A percentile compares a stretch with the other conserved stretches of the same genome.
Conservation (phyloP, 2,888 invertebrate genomes). For the Melanostoma scalare region DNA sequence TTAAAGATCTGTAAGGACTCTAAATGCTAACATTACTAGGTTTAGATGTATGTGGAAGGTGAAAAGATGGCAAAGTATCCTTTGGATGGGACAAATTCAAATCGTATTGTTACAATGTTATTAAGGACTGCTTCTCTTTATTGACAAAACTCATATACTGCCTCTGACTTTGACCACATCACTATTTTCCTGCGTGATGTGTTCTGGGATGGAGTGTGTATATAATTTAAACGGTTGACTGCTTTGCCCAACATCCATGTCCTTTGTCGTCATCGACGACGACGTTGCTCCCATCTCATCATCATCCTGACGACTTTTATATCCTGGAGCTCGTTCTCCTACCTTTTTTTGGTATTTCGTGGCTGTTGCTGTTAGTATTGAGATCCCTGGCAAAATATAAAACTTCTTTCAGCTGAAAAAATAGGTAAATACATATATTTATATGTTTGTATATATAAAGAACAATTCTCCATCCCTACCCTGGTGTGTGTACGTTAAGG, state of each 20-base stretch:
- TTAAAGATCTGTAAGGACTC: conserved; percentile 46
- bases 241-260: conserved; percentile 60
- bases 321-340: conserved; percentile 40
- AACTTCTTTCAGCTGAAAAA: conserved; percentile 45
- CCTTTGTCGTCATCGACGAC: conserved; percentile 31
- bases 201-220: conserved; percentile 64
- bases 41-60: conserved; percentile 21
- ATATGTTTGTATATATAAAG: neutral
- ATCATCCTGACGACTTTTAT: conserved; percentile 38
- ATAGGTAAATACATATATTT: neutral
- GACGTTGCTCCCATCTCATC: neutral
- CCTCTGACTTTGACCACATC: conserved; percentile 65
- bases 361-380: conserved; percentile 44
- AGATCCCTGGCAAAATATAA: conserved; percentile 65
- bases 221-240: conserved; percentile 70
- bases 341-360: conserved; percentile 7
- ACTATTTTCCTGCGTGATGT: conserved; percentile 39
- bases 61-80: conserved; percentile 35
- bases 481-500: conserved; percentile 23
- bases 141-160: conserved; percentile 11
- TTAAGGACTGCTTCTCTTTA: conserved; percentile 22
- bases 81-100: conserved; percentile 61
- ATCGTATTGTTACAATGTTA: conserved; percentile 59
- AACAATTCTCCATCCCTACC: conserved; percentile 19
- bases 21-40: conserved; percentile 60